Evolutionary conservation across 1,140 invertebrate genomes (phyloP).

Genomic region (Drosophila seguyi): DNA sequence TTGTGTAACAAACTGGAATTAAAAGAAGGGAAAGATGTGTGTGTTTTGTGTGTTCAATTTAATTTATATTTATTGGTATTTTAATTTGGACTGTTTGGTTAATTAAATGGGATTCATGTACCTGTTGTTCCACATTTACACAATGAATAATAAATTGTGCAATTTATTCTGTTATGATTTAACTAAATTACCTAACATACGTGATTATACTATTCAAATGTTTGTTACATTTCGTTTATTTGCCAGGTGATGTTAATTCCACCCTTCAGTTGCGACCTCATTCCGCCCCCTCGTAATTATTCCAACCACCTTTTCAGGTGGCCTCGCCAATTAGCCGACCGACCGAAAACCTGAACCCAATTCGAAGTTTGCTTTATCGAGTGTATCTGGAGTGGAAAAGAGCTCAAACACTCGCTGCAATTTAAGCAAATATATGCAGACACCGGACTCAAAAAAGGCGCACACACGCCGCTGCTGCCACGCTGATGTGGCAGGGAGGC

Average conservation of each 20-base stretch:
- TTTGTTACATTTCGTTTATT: not conserved
- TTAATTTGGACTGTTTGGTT: not conserved
- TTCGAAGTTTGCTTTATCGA: conserved; percentile 42
- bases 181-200: not conserved
- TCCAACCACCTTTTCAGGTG: conserved; percentile 24
- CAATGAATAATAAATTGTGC: conserved; percentile 1
- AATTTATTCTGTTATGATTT: not conserved
- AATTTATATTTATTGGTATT: conserved; percentile 4
- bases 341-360: conserved; percentile 29
- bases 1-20: conserved; percentile 14
- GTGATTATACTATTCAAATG: not conserved
- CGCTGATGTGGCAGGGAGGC: conserved; percentile 1
- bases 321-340: conserved; percentile 36
- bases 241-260: not conserved
- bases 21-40: not conserved
- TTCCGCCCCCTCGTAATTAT: conserved; percentile 2
- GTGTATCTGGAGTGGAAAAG: conserved; percentile 38
- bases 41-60: not conserved
- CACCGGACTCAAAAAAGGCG: conserved; percentile 48
- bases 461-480: conserved; percentile 22
- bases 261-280: not conserved
- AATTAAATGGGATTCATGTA: conserved; percentile 4
- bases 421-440: conserved; percentile 79
- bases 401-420: conserved; percentile 55
- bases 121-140: not conserved